phyloP scores from a whole-genome alignment of 2,888 invertebrate species.

The Alcis repandata region DNA sequence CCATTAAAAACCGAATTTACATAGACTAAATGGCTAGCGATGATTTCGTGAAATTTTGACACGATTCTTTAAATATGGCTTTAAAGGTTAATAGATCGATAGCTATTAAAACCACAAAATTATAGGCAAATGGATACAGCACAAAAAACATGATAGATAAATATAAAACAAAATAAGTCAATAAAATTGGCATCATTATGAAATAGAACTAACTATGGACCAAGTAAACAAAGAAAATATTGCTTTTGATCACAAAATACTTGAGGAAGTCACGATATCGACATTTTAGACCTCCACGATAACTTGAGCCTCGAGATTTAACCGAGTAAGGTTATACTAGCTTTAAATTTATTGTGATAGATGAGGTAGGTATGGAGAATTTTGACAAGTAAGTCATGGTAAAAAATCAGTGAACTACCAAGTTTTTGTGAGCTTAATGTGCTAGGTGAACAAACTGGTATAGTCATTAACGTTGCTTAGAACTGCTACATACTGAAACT shows the following conservation, averaged over 20 bases:
- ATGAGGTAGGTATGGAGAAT: constrained; percentile 8
- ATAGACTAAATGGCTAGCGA: no score
- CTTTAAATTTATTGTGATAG: constrained; percentile 13
- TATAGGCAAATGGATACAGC: no score
- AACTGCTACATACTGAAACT: constrained; percentile 12
- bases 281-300: constrained; percentile 30
- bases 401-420: not conserved
- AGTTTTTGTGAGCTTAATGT: not conserved
- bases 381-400: not conserved
- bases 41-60: constrained; percentile 33
- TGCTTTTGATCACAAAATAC: constrained; percentile 8
- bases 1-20: no score
- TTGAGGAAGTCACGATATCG: constrained; percentile 47
- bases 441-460: constrained; percentile 10
- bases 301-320: constrained; percentile 13
- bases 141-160: no score
- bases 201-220: not conserved
- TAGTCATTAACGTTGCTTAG: not conserved
- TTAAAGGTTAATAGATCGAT: no score
- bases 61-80: constrained; percentile 30
- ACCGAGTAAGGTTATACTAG: constrained; percentile 11
- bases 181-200: not conserved
- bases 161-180: no score
- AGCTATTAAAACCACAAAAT: no score
- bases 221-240: constrained; percentile 16